Percentiles rank a stretch among this genome's conserved stretches.
Evolutionary conservation across 2,797 vertebrate species (phyloP).

Genomic region (Molossus molossus): DNA sequence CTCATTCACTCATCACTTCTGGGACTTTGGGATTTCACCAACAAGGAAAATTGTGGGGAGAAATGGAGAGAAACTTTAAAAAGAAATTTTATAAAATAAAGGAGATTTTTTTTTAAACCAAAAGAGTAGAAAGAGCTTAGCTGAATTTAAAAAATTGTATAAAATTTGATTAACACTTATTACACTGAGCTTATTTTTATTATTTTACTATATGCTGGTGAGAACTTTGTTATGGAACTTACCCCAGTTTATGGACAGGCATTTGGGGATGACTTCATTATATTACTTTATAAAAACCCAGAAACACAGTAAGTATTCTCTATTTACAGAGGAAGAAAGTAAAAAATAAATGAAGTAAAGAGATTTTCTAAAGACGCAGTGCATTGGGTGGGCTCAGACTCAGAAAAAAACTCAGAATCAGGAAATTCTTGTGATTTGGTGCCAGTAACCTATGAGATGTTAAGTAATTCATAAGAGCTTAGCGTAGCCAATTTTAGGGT

Average conservation of each 20-base stretch:
- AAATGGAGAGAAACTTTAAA: not conserved
- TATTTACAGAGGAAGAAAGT: not conserved
- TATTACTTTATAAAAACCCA: conserved; percentile 27
- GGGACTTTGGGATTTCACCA: not conserved
- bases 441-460: not conserved
- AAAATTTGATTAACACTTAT: not conserved
- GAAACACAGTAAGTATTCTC: conserved; percentile 20
- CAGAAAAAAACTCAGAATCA: not conserved
- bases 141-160: not conserved
- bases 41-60: not conserved
- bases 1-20: not conserved
- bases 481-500: not conserved
- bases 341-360: not conserved
- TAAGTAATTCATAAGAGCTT: conserved; percentile 39
- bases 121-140: not conserved
- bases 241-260: not conserved
- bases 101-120: not conserved
- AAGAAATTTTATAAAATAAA: conserved; percentile 23
- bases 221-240: not conserved
- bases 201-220: not conserved
- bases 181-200: not conserved
- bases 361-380: not conserved
- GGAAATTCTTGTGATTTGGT: not conserved
- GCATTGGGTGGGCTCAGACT: not conserved
- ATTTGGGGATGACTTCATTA: not conserved